These are phyloP conservation scores for Thalassarche chlororhynchos DNA, from an alignment of 2,113 vertebrate genomes.

Conservation along the genomic window DNA sequence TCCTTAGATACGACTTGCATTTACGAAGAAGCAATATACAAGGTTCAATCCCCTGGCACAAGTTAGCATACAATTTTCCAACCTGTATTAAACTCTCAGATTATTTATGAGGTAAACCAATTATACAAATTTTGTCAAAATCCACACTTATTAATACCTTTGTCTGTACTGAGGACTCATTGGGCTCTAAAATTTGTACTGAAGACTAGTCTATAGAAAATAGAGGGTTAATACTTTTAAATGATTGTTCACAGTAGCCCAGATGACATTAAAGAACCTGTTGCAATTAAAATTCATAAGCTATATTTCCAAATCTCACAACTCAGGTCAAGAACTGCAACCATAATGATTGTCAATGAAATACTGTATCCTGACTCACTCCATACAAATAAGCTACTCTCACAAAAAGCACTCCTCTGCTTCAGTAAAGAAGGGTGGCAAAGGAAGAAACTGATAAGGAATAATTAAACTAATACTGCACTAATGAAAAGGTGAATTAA, in stretches of 20 bases:
- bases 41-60: background rate
- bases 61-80: background rate
- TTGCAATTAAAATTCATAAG: background rate
- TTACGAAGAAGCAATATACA: background rate
- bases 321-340: background rate
- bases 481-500: constrained; percentile 34
- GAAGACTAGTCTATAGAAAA: background rate
- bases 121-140: background rate
- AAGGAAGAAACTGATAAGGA: constrained; percentile 6
- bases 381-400: background rate
- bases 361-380: background rate
- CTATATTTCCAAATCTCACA: background rate
- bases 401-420: background rate
- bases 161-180: background rate
- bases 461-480: background rate
- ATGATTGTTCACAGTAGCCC: background rate
- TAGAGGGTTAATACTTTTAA: background rate
- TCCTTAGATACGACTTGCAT: background rate
- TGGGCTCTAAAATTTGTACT: background rate
- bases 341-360: background rate
- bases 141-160: background rate
- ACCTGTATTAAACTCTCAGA: background rate
- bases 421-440: background rate
- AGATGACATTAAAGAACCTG: background rate
- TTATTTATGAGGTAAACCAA: background rate